phyloP scores from a whole-genome alignment of 2,113 vertebrate species.

The Pogonocichla stellata region DNA sequence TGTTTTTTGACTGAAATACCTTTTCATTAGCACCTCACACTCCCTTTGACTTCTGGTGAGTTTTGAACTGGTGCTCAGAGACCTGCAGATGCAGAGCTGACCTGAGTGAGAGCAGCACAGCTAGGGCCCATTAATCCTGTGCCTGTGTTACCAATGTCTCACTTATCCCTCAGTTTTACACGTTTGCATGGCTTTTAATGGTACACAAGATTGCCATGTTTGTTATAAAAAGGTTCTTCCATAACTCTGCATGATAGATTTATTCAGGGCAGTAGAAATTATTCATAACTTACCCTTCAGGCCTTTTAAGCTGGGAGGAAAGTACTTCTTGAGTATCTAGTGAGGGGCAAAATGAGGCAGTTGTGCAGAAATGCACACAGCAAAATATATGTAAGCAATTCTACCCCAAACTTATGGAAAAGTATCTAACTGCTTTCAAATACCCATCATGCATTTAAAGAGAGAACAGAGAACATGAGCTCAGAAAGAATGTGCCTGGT shows the following conservation, averaged over 20 bases:
- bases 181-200: not conserved
- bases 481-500: not conserved
- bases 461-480: not conserved
- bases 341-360: not conserved
- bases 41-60: not conserved
- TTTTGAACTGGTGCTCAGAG: not conserved
- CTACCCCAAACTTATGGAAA: not conserved
- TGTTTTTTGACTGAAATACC: not conserved
- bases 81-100: not conserved
- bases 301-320: not conserved
- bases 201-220: not conserved
- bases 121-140: not conserved
- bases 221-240: not conserved
- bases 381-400: not conserved
- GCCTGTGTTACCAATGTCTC: rapidly evolving
- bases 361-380: not conserved
- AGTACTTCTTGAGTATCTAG: not conserved
- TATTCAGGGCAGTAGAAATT: not conserved
- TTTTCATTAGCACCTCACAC: not conserved
- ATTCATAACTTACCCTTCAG: not conserved
- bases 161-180: not conserved
- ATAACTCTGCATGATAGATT: not conserved
- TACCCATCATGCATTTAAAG: not conserved
- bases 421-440: not conserved
- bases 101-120: not conserved